These are phyloP conservation scores for Eleginops maclovinus DNA, from an alignment of 2,113 vertebrate genomes.

Conservation along the genomic window DNA sequence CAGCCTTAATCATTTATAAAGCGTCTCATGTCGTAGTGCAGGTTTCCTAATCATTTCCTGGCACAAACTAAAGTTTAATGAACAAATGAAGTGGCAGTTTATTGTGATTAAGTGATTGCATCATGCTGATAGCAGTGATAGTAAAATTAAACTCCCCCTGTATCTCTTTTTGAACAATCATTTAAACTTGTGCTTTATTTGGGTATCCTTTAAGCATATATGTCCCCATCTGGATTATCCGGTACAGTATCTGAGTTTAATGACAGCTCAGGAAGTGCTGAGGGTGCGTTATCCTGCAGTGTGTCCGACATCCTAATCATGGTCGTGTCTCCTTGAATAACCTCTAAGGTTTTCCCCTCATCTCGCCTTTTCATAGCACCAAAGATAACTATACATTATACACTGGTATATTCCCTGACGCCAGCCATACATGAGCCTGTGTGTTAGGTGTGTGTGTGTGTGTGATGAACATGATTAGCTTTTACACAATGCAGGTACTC, in stretches of 20 bases:
- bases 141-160: not conserved
- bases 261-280: slow-evolving; percentile 54
- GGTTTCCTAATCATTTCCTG: not conserved
- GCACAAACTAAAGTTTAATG: not conserved
- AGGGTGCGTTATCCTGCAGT: slow-evolving; percentile 50
- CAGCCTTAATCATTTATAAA: not conserved
- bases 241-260: slow-evolving; percentile 9
- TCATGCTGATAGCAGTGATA: not conserved
- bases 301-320: slow-evolving; percentile 59
- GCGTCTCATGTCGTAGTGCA: not conserved
- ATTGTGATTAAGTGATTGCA: no score
- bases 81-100: not conserved
- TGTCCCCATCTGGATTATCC: slow-evolving; percentile 35
- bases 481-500: slow-evolving; percentile 70
- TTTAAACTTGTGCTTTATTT: not conserved
- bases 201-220: slow-evolving; percentile 5
- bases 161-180: not conserved
- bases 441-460: slow-evolving; percentile 11
- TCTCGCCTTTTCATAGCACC: not conserved
- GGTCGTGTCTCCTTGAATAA: slow-evolving; percentile 36
- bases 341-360: not conserved
- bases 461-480: slow-evolving; percentile 51
- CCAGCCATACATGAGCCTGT: not conserved
- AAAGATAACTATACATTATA: not conserved
- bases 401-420: not conserved